Base-by-base conservation (phyloP, 2,888 invertebrate species). In the Drosophila pseudotalamancana region DNA sequence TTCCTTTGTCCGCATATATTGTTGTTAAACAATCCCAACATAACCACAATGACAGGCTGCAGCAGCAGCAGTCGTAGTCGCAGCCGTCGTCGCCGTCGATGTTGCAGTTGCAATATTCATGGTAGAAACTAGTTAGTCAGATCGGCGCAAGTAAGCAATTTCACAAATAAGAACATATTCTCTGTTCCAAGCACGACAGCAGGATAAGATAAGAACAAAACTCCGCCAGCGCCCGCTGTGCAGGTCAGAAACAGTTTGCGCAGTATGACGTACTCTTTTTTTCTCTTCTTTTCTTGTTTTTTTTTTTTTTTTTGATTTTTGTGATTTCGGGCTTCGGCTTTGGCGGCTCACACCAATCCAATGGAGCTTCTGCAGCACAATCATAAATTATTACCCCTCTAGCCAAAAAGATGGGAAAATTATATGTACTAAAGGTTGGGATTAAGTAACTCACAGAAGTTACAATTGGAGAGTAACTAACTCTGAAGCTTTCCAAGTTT, bases 141-240 rank as follows among this genome's bases (percentile, higher is more conserved):
- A 80, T 85, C 83, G 54, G 63, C 46, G 53, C 66, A 84, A 84
- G 78, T 84, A 80, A 80, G 81, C 80, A 80, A 84, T 81, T 80
- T 80, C 84, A 83, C 80, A 80, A 80, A 84, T 83, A 84, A 84
- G 84, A 72, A 77, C 72, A 72, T 72, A 72, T 53, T 73, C 72
- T 55, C 32, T 56, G 69, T 69, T 64, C 55, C 64, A 53, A 42
- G 55, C 69, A 73, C 73, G 73, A 72, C 73, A 72, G 73, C 39
- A 62, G 57, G 55, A 78, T 70, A 57, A 79, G 78, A 82, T 82
- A 77, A 77, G 72, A 83, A 67, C 81, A 34, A 55, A 69, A 70
- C 66, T 81, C 68, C 66, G 66, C 70, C 81, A 84, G 72, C 75
- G 78, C 84, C 80, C 78, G 80, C 84, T 84, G 85, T 81, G 80